These are phyloP conservation scores for Lypha dubia DNA, from an alignment of 2,888 invertebrate genomes.

Conservation along the genomic window DNA sequence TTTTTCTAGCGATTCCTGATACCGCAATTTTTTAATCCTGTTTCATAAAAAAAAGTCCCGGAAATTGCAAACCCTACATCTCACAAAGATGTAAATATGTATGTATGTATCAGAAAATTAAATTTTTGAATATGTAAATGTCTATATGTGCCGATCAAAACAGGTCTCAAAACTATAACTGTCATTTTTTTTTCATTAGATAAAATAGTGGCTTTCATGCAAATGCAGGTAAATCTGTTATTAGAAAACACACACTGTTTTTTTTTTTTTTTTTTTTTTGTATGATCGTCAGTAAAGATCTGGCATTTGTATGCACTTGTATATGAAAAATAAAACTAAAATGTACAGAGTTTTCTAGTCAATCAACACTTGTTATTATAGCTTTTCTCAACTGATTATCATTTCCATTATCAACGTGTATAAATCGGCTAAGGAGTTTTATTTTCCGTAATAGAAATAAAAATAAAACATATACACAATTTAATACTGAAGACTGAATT, in stretches of 20 bases:
- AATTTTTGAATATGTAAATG: constrained; percentile 65
- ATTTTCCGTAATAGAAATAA: constrained; percentile 43
- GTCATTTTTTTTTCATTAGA: constrained; percentile 60
- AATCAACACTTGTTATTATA: constrained; percentile 77
- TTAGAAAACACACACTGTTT: constrained; percentile 16
- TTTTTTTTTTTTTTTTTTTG: no score
- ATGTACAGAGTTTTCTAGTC: constrained; percentile 74
- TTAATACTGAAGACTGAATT: constrained; percentile 38
- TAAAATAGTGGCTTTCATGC: constrained; percentile 53
- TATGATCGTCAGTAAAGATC: no score
- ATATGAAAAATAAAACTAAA: constrained; percentile 28
- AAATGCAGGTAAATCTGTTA: constrained; percentile 22
- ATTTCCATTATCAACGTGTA: constrained; percentile 74
- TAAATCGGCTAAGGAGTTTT: constrained; percentile 63
- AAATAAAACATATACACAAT: constrained; percentile 54
- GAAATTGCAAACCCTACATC: no score
- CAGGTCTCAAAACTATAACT: constrained; percentile 71
- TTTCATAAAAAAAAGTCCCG: no score
- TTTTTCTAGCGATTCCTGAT: no score
- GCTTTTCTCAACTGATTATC: constrained; percentile 75
- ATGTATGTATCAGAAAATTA: constrained; percentile 10
- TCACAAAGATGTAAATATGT: not conserved
- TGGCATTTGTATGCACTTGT: not conserved
- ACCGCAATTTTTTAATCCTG: no score
- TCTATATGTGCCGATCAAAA: constrained; percentile 53